Conservation (phyloP, 2,797 vertebrate species). For the Mormyrus proboscirostris region DNA sequence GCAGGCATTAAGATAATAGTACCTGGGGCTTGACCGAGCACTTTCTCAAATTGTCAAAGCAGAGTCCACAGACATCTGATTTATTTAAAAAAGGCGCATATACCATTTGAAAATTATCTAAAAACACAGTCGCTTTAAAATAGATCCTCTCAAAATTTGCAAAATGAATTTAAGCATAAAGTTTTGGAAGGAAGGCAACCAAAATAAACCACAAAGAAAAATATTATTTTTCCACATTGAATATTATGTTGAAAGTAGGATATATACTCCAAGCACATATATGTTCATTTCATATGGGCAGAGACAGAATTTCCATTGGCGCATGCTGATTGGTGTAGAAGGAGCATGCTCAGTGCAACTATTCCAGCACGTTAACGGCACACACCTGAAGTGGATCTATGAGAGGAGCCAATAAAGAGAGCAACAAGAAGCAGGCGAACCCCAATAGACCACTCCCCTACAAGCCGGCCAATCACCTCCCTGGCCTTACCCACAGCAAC, state of each 20-base stretch:
- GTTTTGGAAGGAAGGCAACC: slow-evolving; percentile 16
- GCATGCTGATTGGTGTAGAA: slow-evolving; percentile 25
- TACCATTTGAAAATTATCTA: slow-evolving; percentile 16
- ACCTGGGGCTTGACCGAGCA: slow-evolving; percentile 40
- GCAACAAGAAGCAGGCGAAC: slow-evolving; percentile 19
- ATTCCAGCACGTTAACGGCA: slow-evolving; percentile 19
- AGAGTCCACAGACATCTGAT: neutral
- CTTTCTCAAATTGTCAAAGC: slow-evolving; percentile 31
- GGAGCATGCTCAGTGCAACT: slow-evolving; percentile 25
- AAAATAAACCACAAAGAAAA: slow-evolving; percentile 11
- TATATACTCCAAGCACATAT: slow-evolving; percentile 24
- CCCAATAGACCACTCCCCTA: slow-evolving; percentile 34
- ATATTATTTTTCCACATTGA: slow-evolving; percentile 11
- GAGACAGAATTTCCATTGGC: slow-evolving; percentile 18
- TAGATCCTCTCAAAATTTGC: slow-evolving; percentile 23
- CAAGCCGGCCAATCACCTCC: slow-evolving; percentile 4
- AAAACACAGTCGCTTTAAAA: slow-evolving; percentile 45
- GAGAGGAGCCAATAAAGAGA: slow-evolving; percentile 26
- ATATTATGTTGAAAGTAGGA: slow-evolving; percentile 11
- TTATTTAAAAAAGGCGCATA: slow-evolving; percentile 19
- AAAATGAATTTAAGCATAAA: neutral
- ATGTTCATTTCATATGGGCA: slow-evolving; percentile 33
- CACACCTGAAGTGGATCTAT: slow-evolving; percentile 28
- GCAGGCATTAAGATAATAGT: slow-evolving; percentile 41
- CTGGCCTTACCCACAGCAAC: neutral